Percentiles rank a stretch among this genome's conserved stretches.
Conservation (phyloP, 1,140 invertebrate genomes). For the Drosophila arizonae region DNA sequence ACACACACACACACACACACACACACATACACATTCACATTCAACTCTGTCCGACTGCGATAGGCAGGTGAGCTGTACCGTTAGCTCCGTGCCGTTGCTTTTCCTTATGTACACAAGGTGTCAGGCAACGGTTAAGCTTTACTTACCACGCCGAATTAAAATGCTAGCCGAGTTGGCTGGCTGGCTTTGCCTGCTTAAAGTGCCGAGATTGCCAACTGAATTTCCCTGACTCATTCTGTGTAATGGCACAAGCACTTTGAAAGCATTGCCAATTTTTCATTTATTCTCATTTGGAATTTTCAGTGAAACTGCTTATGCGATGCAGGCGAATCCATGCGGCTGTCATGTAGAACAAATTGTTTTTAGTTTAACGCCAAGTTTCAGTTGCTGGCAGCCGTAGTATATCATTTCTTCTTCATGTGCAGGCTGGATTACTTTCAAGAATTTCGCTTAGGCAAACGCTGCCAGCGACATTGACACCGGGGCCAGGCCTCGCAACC, state of each 20-base stretch:
- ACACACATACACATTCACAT: constrained; percentile 27
- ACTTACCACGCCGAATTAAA: constrained; percentile 65
- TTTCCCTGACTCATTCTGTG: constrained; percentile 25
- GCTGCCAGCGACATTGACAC: constrained; percentile 70
- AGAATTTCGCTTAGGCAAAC: constrained; percentile 59
- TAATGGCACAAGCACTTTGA: constrained; percentile 1
- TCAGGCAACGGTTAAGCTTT: constrained; percentile 76
- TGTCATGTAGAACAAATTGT: constrained; percentile 9
- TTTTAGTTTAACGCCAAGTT: constrained; percentile 1
- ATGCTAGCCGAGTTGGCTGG: constrained; percentile 23
- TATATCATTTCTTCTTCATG: neutral
- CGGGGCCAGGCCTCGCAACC: constrained; percentile 19
- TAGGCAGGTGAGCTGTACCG: constrained; percentile 28
- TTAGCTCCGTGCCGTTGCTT: constrained; percentile 1
- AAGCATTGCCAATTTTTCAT: no score
- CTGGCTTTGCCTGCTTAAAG: constrained; percentile 40
- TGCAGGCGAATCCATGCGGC: neutral
- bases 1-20: constrained; percentile 28
- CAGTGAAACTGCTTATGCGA: neutral
- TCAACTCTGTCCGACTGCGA: constrained; percentile 5
- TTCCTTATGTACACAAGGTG: constrained; percentile 61
- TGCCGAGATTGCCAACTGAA: constrained; percentile 67
- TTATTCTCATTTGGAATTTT: neutral
- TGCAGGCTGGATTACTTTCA: neutral
- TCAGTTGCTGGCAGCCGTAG: neutral